phyloP scores from a whole-genome alignment of 2,888 invertebrate species.

The Mimumesa dahlbomi region DNA sequence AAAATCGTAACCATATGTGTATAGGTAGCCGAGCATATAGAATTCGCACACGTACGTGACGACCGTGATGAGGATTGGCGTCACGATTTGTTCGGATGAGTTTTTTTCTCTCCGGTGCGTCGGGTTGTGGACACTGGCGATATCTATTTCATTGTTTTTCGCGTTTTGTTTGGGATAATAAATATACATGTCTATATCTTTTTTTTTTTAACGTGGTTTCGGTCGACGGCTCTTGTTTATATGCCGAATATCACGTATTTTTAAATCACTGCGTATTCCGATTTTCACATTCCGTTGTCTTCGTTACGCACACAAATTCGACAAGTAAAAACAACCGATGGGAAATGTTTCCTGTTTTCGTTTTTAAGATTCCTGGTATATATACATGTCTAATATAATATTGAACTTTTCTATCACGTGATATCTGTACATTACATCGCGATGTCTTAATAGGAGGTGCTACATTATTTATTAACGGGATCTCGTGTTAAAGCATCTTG shows the following conservation, averaged over 20 bases:
- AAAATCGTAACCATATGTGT: not conserved
- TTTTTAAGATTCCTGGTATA: too few species aligned
- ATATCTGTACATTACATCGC: not conserved
- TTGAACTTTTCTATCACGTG: too few species aligned
- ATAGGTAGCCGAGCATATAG: not conserved
- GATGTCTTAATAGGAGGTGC: constrained; percentile 7
- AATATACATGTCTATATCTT: constrained; percentile 20
- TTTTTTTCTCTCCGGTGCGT: constrained; percentile 11
- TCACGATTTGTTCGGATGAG: constrained; percentile 41
- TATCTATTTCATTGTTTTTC: constrained; percentile 52
- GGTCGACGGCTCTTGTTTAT: not conserved
- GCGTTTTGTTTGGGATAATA: constrained; percentile 42
- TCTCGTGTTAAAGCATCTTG: constrained; percentile 22
- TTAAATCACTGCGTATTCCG: too few species aligned
- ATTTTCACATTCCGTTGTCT: too few species aligned
- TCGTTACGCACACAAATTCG: too few species aligned
- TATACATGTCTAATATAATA: too few species aligned
- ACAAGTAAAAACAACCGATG: too few species aligned
- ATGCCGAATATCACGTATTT: not conserved
- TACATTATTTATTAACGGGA: constrained; percentile 33
- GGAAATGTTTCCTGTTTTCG: too few species aligned
- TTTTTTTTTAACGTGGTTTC: constrained; percentile 30
- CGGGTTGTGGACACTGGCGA: constrained; percentile 18
- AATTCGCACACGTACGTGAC: not conserved
- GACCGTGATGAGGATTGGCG: constrained; percentile 20